Base-by-base conservation (phyloP, 2,888 invertebrate genomes). In the Coelinius sp. region DNA sequence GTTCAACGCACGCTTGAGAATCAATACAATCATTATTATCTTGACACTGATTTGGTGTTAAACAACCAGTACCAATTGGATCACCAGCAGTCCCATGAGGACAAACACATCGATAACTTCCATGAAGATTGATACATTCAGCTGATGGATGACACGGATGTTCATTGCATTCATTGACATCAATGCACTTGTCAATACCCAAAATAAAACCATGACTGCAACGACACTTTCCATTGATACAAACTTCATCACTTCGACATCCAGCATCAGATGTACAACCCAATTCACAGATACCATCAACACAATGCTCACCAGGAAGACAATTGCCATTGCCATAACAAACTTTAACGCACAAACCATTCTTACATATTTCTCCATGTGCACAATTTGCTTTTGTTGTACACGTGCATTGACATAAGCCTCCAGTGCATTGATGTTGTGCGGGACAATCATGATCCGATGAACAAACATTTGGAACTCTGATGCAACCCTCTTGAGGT, bases 321-420 rank as follows among this genome's bases (percentile, higher is more conserved):
- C 97, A 97, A 83, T 97, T 97, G 82, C 94, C 95, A 84, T 96
- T 96, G 8, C 94, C 93, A 83, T 95, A 96, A 85, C 97, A 97
- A 38, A 96, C 92, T 89, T 96, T 96, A 20, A 93, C 91, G 82
- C 96, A 97, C 76, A 93, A 91, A 77, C 91, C 93, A 79, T 94
- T 93, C 73, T 91, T 91, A 82, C 97, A 97, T 74, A 94, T 91
- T 88, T 97, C 97, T 12, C 96, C 96, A 49, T 93, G 91, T 0
- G 96, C 96, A 84, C 96, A 97, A 22, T 91, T 90, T 0, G 90
- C 90, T 74, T 92, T 93, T 75, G 93, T 93, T 77, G 90, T 90
- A 82, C 97, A 97, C 3, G 94, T 93, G 41, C 94, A 91, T 83
- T 93, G 93, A 81, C 97, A 97, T 77, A 93, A 90, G 65, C 93